Evolutionary conservation across 2,888 invertebrate genomes (phyloP), one percentile per base, ranked within the genome.

Genomic region (Chymomyza caudatula): DNA sequence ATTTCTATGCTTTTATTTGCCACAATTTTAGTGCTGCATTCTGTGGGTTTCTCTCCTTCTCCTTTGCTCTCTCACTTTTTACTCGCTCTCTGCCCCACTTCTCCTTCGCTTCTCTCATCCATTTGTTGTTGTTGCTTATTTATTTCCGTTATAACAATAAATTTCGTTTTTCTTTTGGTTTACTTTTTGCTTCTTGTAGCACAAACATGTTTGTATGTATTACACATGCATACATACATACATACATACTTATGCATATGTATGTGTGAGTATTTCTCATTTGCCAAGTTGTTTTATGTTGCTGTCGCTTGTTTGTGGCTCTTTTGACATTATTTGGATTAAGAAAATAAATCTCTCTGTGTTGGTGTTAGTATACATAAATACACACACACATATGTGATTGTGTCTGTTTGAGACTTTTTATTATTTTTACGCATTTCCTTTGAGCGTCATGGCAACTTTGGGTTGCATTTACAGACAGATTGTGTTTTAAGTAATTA

Each of bases 141-240:
- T 80, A 80, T 80, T 85, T 85, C 85, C 80, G 80, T 85, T 85
- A 80, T 80, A 80, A 80, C 80, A 85, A 85, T 80, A 80, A 80
- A 80, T 85, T 83, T 85, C 80, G 83, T 85, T 80, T 80, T 83
- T 83, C 86, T 77, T 69, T 29, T 61, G 66, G 64, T 76, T 69
- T 77, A 58, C 74, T 62, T 52, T 17, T 55, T 55, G 29, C 19
- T 1, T 5, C 54, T 51, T 17, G 8, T 20, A 13, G 8, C 51
- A 51, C 13, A 62, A 51, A 61, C 17, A 42, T 55, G 64, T 22
- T 65, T 17, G 54, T 11, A 25, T 25, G 5, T n/a, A n/a, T n/a
- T n/a, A 29, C 29, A 29, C 29, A 29, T 6, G 6, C 29, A 37
- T 11, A 37, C 29, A 37, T 11, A 37, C 3, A 4, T n/a, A n/a